phyloP scores from a whole-genome alignment of 2,888 invertebrate genomes.

The Gymnocheta viridis region DNA sequence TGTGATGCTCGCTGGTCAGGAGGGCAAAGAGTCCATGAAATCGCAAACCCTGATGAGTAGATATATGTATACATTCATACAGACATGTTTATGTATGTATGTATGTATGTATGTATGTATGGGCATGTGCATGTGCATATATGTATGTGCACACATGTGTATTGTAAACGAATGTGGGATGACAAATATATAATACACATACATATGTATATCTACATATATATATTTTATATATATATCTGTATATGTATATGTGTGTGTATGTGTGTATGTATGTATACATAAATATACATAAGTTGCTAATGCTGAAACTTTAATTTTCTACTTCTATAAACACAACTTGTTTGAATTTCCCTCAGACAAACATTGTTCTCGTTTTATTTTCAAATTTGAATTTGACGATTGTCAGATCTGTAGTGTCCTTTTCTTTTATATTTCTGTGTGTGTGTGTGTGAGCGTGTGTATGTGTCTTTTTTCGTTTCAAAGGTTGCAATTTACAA shows the following conservation, averaged over 20 bases:
- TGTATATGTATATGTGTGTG: not conserved
- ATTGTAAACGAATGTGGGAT: too few relatives aligned
- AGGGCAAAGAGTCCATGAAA: too few relatives aligned
- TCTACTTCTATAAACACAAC: slow-evolving; percentile 67
- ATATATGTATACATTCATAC: not conserved
- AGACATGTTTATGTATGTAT: not conserved
- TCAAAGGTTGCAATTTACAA: slow-evolving; percentile 64
- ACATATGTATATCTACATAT: too few relatives aligned
- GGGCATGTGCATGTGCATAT: not conserved
- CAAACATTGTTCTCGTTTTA: slow-evolving; percentile 43
- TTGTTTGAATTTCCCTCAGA: slow-evolving; percentile 54
- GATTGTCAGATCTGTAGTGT: slow-evolving; percentile 52
- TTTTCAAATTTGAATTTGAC: slow-evolving; percentile 48
- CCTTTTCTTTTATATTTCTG: slow-evolving; percentile 33
- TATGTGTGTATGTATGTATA: not conserved
- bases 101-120: not conserved
- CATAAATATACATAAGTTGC: slow-evolving; percentile 17
- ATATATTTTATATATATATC: not conserved
- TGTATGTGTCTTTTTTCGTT: not conserved
- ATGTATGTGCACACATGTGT: too few relatives aligned
- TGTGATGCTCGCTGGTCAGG: too few relatives aligned
- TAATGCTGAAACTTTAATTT: slow-evolving; percentile 68
- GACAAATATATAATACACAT: not conserved
- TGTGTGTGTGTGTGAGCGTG: not conserved
- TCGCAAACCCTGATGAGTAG: too few relatives aligned